phyloP scores from a whole-genome alignment of 1,140 invertebrate species.

The Halyomorpha halys region DNA sequence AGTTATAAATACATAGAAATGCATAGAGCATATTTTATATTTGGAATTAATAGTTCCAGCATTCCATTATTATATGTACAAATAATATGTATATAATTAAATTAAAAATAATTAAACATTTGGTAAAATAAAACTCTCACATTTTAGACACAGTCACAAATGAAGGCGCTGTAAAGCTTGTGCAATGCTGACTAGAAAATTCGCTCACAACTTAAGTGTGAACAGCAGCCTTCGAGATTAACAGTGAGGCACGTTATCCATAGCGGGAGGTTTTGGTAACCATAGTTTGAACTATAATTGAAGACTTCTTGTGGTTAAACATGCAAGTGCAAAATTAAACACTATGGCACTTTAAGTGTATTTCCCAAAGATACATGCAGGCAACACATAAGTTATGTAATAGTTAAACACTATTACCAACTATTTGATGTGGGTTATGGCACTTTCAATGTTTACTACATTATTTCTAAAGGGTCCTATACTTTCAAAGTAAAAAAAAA shows the following conservation, averaged over 20 bases:
- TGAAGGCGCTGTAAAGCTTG: slow-evolving; percentile 25
- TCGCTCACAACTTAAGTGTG: slow-evolving; percentile 21
- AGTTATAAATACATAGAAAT: slow-evolving; percentile 14
- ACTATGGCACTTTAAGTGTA: too few species aligned
- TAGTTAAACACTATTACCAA: too few species aligned
- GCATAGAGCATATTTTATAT: not conserved
- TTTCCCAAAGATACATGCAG: too few species aligned
- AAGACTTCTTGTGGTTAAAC: too few species aligned
- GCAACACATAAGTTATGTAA: too few species aligned
- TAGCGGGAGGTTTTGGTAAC: slow-evolving; percentile 8
- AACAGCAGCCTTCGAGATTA: slow-evolving; percentile 16
- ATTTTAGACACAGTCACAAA: slow-evolving; percentile 21
- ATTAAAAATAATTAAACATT: slow-evolving; percentile 10
- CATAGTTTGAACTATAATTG: too few species aligned
- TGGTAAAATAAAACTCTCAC: slow-evolving; percentile 7
- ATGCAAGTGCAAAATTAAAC: too few species aligned
- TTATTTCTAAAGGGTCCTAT: too few species aligned
- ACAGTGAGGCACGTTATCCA: slow-evolving; percentile 3
- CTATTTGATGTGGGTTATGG: too few species aligned
- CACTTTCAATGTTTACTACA: too few species aligned
- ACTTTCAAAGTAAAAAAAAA: too few species aligned
- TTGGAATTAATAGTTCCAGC: slow-evolving; percentile 12
- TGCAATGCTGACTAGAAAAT: slow-evolving; percentile 27
- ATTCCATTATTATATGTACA: slow-evolving; percentile 16
- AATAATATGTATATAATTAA: slow-evolving; percentile 6